Conservation (phyloP, 2,797 vertebrate genomes). For the Sebastes matsubarae region DNA sequence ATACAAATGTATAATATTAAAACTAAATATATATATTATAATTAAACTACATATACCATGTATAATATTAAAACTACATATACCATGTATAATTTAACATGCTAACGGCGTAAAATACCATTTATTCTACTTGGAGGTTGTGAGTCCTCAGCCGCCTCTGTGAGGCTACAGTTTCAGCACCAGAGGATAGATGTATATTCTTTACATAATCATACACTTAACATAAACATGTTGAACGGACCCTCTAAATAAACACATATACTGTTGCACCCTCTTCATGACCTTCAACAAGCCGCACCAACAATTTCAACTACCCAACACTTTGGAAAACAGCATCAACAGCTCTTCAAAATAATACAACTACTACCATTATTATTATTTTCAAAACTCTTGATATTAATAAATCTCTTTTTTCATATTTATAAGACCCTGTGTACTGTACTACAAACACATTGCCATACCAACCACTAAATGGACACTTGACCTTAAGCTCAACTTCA, state of each 20-base stretch:
- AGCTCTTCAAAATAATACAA: background rate
- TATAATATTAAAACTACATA: too few relatives aligned
- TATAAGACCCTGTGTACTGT: background rate
- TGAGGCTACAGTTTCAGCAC: background rate
- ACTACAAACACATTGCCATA: background rate
- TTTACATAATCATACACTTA: background rate
- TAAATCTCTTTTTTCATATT: background rate
- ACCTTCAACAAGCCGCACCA: background rate
- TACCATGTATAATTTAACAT: background rate
- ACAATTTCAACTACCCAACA: background rate
- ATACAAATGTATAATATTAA: too few relatives aligned
- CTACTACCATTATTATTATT: too few relatives aligned
- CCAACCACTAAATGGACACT: background rate
- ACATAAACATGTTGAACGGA: background rate
- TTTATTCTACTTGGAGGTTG: background rate
- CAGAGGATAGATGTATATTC: too few relatives aligned
- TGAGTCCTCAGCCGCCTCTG: background rate
- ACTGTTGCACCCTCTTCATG: background rate
- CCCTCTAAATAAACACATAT: background rate
- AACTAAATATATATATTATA: too few relatives aligned
- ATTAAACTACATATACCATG: too few relatives aligned
- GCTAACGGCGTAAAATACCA: accelerated
- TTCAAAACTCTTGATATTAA: background rate
- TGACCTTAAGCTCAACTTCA: background rate
- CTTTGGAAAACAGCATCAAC: background rate